Evolutionary conservation across 2,113 vertebrate genomes (phyloP).

Genomic region (Channa maculata): DNA sequence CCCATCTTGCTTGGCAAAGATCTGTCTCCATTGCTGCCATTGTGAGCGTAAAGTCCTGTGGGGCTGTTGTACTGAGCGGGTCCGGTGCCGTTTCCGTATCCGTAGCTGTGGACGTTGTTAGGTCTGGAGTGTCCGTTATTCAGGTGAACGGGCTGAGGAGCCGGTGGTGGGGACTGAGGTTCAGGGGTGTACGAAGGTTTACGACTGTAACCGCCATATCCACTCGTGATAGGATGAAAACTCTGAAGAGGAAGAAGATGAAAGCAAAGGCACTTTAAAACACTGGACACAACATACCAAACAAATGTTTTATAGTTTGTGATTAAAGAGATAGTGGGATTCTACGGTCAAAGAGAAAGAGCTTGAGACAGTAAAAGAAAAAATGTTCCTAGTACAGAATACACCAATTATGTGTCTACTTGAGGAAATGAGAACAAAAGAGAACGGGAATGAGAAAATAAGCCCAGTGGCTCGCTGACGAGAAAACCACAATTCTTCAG

Average conservation of each 20-base stretch:
- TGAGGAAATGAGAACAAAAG: conserved; percentile 26
- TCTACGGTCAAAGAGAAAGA: neutral
- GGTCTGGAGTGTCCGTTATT: conserved; percentile 82
- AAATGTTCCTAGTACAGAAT: neutral
- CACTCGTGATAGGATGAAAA: conserved; percentile 84
- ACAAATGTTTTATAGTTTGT: neutral
- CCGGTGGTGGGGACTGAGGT: conserved; percentile 48
- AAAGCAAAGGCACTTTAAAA: too few relatives aligned
- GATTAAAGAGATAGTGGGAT: conserved; percentile 8
- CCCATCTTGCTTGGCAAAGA: conserved; percentile 88
- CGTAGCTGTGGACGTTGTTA: conserved; percentile 72
- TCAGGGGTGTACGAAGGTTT: conserved; percentile 75
- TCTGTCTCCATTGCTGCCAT: conserved; percentile 81
- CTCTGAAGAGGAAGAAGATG: conserved; percentile 80
- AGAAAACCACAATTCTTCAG: conserved; percentile 60
- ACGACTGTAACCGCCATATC: conserved; percentile 79
- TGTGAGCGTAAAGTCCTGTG: conserved; percentile 79
- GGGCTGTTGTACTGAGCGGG: conserved; percentile 86
- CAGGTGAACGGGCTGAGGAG: conserved; percentile 73
- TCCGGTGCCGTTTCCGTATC: conserved; percentile 60
- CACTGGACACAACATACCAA: neutral
- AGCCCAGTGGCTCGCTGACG: conserved; percentile 14
- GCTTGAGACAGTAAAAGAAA: neutral
- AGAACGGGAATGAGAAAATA: conserved; percentile 24
- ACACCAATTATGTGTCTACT: conserved; percentile 20